Percentiles rank a stretch among this genome's conserved stretches.
phyloP scores from a whole-genome alignment of 35 echinoderm and acorn worm species.

The Strongylocentrotus purpuratus region DNA sequence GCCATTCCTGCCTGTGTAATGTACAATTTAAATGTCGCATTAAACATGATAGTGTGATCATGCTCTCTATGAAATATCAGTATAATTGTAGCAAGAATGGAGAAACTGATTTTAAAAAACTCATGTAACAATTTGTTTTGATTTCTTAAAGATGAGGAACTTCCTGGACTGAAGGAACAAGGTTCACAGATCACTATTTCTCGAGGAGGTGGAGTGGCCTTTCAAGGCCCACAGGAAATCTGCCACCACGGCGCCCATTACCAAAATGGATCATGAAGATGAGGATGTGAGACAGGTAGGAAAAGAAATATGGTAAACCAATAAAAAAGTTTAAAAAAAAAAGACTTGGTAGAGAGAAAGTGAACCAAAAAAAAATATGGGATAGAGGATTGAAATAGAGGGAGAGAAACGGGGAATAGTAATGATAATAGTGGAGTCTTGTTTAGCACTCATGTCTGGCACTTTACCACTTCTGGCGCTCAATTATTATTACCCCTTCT shows the following conservation, averaged over 20 bases:
- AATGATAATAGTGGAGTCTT: too few species aligned
- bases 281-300: conserved; percentile 34
- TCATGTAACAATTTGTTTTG: neutral
- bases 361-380: neutral
- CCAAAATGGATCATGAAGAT: conserved; percentile 26
- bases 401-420: too few species aligned
- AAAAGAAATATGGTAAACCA: too few species aligned
- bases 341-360: neutral
- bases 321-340: neutral
- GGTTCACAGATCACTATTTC: neutral
- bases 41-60: too few species aligned
- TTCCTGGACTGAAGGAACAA: neutral
- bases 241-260: conserved; percentile 47
- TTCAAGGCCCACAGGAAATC: neutral
- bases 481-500: too few species aligned
- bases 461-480: too few species aligned
- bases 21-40: too few species aligned
- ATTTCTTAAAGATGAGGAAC: neutral
- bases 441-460: too few species aligned
- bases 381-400: neutral
- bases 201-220: neutral
- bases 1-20: too few species aligned
- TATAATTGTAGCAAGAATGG: too few species aligned
- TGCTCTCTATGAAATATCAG: too few species aligned
- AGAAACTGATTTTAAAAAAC: neutral